A percentile compares a stretch with the other conserved stretches of the same genome.
Evolutionary conservation across 2,888 invertebrate genomes (phyloP).

Genomic region (Vesta saturnalis): DNA sequence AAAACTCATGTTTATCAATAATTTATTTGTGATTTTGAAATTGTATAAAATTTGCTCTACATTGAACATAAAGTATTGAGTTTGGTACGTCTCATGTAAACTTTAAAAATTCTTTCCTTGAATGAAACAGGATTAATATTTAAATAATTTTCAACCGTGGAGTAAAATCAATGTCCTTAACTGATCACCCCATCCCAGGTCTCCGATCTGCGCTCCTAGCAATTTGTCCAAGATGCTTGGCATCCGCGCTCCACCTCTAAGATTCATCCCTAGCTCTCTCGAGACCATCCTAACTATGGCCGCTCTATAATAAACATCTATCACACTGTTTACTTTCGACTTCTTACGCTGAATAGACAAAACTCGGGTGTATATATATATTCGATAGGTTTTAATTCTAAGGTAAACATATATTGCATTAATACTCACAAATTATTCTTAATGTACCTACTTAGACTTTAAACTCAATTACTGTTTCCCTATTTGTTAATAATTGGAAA

Average conservation of each 20-base stretch:
- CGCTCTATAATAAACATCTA: conserved; percentile 62
- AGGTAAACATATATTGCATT: background rate
- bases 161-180: conserved; percentile 39
- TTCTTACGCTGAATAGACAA: conserved; percentile 53
- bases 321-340: conserved; percentile 60
- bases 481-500: no score
- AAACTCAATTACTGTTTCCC: no score
- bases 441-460: no score
- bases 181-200: conserved; percentile 48
- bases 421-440: no score
- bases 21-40: no score
- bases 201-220: conserved; percentile 57
- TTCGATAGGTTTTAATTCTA: conserved; percentile 36
- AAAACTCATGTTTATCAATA: no score
- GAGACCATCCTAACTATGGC: conserved; percentile 61
- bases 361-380: conserved; percentile 44
- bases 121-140: conserved; percentile 5
- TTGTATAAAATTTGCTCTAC: no score
- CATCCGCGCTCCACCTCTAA: conserved; percentile 58
- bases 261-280: conserved; percentile 59
- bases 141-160: conserved; percentile 37
- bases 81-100: background rate
- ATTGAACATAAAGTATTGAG: no score
- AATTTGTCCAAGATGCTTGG: conserved; percentile 60
- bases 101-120: background rate